Conservation (phyloP, 64 coral and sea anemone species). For the Cladopsammia gracilis region DNA sequence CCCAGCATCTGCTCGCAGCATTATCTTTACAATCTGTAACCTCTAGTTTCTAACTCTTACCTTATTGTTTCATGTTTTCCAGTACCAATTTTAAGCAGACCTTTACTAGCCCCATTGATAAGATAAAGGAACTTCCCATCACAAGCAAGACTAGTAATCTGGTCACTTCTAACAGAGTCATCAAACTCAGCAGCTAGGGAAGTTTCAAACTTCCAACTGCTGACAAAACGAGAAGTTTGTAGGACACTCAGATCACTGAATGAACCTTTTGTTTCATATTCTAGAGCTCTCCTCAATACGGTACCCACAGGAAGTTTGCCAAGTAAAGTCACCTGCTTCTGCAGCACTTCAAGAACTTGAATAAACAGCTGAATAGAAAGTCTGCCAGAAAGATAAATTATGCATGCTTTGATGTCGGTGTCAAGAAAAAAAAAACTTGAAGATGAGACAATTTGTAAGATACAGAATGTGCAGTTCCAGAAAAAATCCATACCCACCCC, state of each 20-base stretch:
- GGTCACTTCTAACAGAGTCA: background rate
- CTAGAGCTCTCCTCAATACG: slow-evolving; percentile 3
- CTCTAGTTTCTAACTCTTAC: background rate
- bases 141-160: slow-evolving; percentile 57
- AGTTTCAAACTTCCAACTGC: slow-evolving; percentile 39
- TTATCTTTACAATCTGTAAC: no score
- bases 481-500: no score
- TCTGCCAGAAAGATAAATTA: slow-evolving; percentile 3
- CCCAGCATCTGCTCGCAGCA: no score
- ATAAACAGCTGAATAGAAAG: slow-evolving; percentile 43
- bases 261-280: slow-evolving; percentile 30
- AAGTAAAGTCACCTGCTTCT: slow-evolving; percentile 18
- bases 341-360: slow-evolving; percentile 59
- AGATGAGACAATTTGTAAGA: no score
- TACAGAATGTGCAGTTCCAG: no score
- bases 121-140: slow-evolving; percentile 83
- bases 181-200: slow-evolving; percentile 2
- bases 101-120: slow-evolving; percentile 16
- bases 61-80: slow-evolving; percentile 74
- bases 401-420: no score
- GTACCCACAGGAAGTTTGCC: slow-evolving; percentile 22
- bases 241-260: slow-evolving; percentile 4
- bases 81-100: slow-evolving; percentile 74
- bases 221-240: slow-evolving; percentile 54
- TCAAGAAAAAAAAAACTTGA: no score